Conservation (phyloP, 2,797 vertebrate genomes). For the Streptopelia turtur region DNA sequence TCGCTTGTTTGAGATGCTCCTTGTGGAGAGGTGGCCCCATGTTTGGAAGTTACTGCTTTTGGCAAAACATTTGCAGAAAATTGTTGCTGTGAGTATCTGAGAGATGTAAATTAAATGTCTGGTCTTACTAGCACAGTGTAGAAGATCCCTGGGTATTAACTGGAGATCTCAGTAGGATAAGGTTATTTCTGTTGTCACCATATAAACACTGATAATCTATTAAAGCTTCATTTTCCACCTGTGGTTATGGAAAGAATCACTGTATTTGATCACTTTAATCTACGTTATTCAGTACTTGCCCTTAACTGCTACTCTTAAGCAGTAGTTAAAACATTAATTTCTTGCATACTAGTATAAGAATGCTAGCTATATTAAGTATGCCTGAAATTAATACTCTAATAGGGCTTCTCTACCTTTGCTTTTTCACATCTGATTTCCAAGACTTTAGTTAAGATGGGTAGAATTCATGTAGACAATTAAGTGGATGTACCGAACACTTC, state of each 20-base stretch:
- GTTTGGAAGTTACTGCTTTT: background rate
- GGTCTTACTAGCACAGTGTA: background rate
- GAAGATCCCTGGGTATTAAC: background rate
- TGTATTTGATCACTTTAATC: background rate
- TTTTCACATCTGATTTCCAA: background rate
- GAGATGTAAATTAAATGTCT: background rate
- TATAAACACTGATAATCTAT: background rate
- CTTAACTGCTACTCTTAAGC: background rate
- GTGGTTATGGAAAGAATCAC: background rate
- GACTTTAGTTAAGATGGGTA: background rate
- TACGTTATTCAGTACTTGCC: background rate
- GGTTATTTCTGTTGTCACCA: background rate
- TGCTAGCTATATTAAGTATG: background rate
- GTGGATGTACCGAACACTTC: background rate
- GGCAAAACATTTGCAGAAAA: background rate
- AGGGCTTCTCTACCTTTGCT: background rate
- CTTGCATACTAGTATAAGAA: background rate
- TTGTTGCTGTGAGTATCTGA: background rate
- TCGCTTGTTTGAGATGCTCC: background rate
- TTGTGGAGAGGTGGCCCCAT: background rate
- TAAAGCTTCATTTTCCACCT: background rate
- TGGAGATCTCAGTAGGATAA: background rate
- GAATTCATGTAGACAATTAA: background rate
- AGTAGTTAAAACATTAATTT: background rate
- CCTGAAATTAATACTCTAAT: background rate